Evolutionary conservation across 2,113 vertebrate genomes (phyloP), one percentile per base, ranked within the genome.

Genomic region (Etheostoma spectabile): DNA sequence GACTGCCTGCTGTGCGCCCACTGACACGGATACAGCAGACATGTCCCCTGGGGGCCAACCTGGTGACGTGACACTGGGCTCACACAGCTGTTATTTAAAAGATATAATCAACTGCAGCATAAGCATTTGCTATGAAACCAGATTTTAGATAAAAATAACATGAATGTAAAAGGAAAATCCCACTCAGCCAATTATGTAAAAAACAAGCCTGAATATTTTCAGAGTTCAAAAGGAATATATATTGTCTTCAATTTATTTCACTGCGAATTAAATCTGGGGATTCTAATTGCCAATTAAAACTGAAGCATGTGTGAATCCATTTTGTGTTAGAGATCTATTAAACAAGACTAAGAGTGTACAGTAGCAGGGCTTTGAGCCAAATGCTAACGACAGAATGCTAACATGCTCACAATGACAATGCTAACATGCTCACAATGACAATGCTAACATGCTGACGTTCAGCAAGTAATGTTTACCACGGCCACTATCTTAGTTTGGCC

Each of bases 1-100:
- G 88, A 82, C 66, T 77, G 83, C 49, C 86, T 84, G 80, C 45
- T 77, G 83, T 66, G 66, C 83, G 91, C 87, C 92, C 93, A 88
- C 89, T 74, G 74, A 59, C 64, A 77, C 49, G 73, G 83, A 79
- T 82, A 84, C 78, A 83, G 90, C 90, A 92, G 80, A 86, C 85
- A 18, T 79, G 46, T 78, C 16, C 66, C 86, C 64, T 62, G 45
- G 65, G 11, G 86, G 73, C 79, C 86, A 91, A 65, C 77, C 55
- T 80, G 72, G 74, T 62, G 42, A 93, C 69, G 5, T 56, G 91
- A 94, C 72, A 11, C 35, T 79, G 73, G 49, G 62, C 65, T 69
- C 65, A 61, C 67, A 74, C 75, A n/a, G 76, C 67, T 74, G 30
- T 49, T 71, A 65, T 30, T 79, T 52, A 60, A 18, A 30, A 79